Evolutionary conservation across 2,113 vertebrate genomes (phyloP), one percentile per base, ranked within the genome.

Genomic region (Hippopotamus amphibius): DNA sequence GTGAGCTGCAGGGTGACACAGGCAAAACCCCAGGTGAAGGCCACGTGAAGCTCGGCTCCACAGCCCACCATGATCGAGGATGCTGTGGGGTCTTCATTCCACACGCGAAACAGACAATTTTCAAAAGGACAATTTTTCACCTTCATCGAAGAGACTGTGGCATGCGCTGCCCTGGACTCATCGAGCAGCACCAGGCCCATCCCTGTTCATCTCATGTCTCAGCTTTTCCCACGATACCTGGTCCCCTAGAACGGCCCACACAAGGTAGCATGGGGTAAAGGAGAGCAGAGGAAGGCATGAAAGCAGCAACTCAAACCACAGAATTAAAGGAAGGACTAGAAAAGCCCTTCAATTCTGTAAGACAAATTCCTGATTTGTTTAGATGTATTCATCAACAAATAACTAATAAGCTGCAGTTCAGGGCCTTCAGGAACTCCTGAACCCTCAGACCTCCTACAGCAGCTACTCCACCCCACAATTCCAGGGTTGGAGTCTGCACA

Each of bases 51-150:
- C 2, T 0, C 7, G 33, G 77, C 53, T n/a, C 63, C 30, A 16
- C 1, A 14, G 21, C 7, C 37, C 3, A 13, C 7, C 66, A 19
- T 0, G 0, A 17, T 14, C 1, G 53, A 76, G 37, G 71, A 33
- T 16, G 28, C 61, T 7, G 30, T 6, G 43, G 12, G 24, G 72
- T 33, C 61, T 88, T 65, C 19, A 7, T 63, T 63, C 46, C 9
- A 9, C 24, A 6, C 0, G 6, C 3, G 37, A 9, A 30, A 53
- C 10, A 15, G 66, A 24, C 14, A 9, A 1, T 19, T 37, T 55
- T 30, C 13, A 10, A 46, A 50, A 71, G 53, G 53, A n/a, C n/a
- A 28, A 15, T 0, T 13, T 43, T 26, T 46, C 71, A 9, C 21
- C 7, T 22, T 74, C 50, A 5, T 1, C 0, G 4, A 53, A 61